A percentile compares a stretch with the other conserved stretches of the same genome.
phyloP scores from a whole-genome alignment of 2,888 invertebrate species.

The Aproaerema taeniolella region DNA sequence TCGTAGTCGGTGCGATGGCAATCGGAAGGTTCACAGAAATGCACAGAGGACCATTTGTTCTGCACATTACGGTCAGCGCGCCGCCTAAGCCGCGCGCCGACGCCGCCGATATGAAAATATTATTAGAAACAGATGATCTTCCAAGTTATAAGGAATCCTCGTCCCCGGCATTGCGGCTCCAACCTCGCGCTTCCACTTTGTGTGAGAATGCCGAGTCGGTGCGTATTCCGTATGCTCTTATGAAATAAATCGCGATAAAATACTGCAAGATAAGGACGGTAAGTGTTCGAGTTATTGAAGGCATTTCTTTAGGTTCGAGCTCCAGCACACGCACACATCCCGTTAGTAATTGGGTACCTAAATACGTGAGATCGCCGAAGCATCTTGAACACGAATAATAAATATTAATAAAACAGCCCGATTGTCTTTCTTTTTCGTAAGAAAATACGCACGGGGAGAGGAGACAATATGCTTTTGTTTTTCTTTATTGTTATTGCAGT shows the following conservation, averaged over 20 bases:
- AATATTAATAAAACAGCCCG: slow-evolving; percentile 68
- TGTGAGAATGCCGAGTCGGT: slow-evolving; percentile 4
- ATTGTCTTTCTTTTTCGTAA: slow-evolving; percentile 60
- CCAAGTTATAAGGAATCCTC: slow-evolving; percentile 14
- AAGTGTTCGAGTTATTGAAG: slow-evolving; percentile 28
- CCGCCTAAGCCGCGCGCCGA: too few species aligned
- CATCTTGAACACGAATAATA: slow-evolving; percentile 59
- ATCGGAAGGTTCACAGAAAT: slow-evolving; percentile 65
- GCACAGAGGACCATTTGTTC: slow-evolving; percentile 63
- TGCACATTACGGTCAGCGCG: slow-evolving; percentile 47
- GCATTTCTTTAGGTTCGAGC: slow-evolving; percentile 25
- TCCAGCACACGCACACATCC: slow-evolving; percentile 30
- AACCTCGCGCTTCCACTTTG: slow-evolving; percentile 5
- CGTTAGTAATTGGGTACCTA: slow-evolving; percentile 47
- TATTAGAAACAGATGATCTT: slow-evolving; percentile 61
- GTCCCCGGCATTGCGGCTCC: neutral
- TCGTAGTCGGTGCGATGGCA: slow-evolving; percentile 40
- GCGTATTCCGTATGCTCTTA: slow-evolving; percentile 9
- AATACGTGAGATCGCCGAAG: slow-evolving; percentile 48
- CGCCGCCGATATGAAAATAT: slow-evolving; percentile 67
- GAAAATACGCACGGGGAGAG: slow-evolving; percentile 56
- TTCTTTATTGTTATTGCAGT: slow-evolving; percentile 75
- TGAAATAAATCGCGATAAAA: slow-evolving; percentile 22
- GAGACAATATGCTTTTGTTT: slow-evolving; percentile 72
- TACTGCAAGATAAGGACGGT: slow-evolving; percentile 23